Base-by-base conservation (phyloP, 2,113 vertebrate genomes). In the Cygnus atratus region DNA sequence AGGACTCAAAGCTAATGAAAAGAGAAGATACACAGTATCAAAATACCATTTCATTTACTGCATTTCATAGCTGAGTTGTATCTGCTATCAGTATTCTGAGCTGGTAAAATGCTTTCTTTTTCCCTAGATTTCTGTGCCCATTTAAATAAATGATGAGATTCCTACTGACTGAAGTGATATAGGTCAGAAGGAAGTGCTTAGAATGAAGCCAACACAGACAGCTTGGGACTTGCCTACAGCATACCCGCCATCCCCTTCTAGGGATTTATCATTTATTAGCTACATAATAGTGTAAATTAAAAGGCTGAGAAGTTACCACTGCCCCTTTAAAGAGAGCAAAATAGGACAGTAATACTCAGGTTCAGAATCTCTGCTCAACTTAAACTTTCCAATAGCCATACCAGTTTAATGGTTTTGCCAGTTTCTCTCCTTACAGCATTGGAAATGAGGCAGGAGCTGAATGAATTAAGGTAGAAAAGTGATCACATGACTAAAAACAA, bases 1-100 rank as follows among this genome's bases (percentile, higher is more conserved):
- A 72, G 99, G 99, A 94, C 50, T 97, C 94, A 99, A 96, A 94
- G 98, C 99, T 99, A 96, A 95, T 71, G 74, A 10, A 48, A 82
- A 92, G 7, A 90, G 16, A 88, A 87, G 93, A 39, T 31, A 59
- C 20, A 48, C 4, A 39, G 39, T 58, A 68, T 90, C 57, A 84
- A 54, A 76, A 83, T 18, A 35, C 2, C 2, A 28, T 74, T 67
- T 8, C 2, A 59, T 46, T 92, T 57, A 17, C 82, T 52, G 13
- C n/a, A 3, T 17, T 72, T 66, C 59, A 5, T 75, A 68, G 43
- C 16, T 13, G 31, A 74, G 58, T 57, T 77, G 5, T 35, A n/a
- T 37, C 33, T 78, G 14, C 18, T 84, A 3, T 58, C 6, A 19
- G 26, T 44, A 65, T 11, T 50, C 35, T 68, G 44, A 78, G 37